Conservation (phyloP, 2,113 vertebrate species). For the Oryzias celebensis region DNA sequence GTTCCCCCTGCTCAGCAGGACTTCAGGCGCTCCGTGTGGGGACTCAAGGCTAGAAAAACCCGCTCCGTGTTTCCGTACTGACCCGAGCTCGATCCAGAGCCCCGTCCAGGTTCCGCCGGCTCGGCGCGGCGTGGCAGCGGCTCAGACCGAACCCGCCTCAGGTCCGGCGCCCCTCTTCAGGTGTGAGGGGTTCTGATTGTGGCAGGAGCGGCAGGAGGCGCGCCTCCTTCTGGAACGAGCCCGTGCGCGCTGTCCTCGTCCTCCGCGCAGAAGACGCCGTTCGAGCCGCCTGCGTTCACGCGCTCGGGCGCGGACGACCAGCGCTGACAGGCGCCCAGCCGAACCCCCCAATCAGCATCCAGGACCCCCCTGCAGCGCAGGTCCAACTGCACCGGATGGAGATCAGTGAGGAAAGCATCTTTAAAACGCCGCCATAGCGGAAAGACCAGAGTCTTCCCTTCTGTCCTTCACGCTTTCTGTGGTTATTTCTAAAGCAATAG, state of each 20-base stretch:
- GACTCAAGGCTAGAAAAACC: conserved; percentile 17
- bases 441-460: no score
- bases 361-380: background rate
- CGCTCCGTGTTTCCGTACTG: conserved; percentile 26
- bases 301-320: conserved; percentile 46
- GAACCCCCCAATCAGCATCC: conserved; percentile 15
- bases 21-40: conserved; percentile 3
- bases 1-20: conserved; percentile 51
- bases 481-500: no score
- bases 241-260: conserved; percentile 3
- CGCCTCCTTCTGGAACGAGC: conserved; percentile 9
- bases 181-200: background rate
- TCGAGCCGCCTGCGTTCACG: conserved; percentile 38
- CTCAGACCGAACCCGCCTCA: background rate
- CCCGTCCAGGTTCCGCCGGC: background rate
- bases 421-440: no score
- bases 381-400: no score
- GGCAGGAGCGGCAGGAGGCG: conserved; percentile 16
- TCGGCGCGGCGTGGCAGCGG: no score
- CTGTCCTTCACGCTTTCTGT: no score
- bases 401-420: no score
- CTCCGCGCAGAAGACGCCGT: background rate
- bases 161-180: no score
- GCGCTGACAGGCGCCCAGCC: conserved; percentile 53
- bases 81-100: conserved; percentile 26